Evolutionary conservation across 2,113 vertebrate genomes (phyloP).

Genomic region (Hypocryptadius cinnamomeus): DNA sequence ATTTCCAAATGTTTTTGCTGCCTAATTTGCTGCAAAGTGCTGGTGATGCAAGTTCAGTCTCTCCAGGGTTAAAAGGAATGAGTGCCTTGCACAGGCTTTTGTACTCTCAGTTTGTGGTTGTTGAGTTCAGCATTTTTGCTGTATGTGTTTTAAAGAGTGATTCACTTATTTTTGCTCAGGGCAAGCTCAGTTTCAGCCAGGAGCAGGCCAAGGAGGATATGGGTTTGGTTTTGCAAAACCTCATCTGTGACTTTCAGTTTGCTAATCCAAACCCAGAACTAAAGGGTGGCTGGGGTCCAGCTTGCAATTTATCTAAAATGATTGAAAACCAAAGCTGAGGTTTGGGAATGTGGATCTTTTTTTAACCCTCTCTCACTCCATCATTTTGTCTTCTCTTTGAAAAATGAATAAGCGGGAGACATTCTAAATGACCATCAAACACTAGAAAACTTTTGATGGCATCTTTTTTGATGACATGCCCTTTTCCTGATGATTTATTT

Average conservation of each 20-base stretch:
- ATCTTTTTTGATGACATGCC: background rate
- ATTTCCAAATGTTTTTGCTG: background rate
- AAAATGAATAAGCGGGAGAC: background rate
- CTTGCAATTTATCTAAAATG: background rate
- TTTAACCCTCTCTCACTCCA: background rate
- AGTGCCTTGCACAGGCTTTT: background rate
- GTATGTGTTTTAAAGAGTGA: background rate
- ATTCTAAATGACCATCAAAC: background rate
- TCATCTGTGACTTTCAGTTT: constrained; percentile 9
- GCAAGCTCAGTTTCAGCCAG: constrained; percentile 1
- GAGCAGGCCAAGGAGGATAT: background rate
- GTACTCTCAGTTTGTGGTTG: background rate
- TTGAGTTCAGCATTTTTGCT: constrained; percentile 34
- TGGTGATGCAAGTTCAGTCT: background rate
- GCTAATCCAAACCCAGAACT: constrained; percentile 11
- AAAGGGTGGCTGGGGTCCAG: background rate
- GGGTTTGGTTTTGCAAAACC: constrained; percentile 26
- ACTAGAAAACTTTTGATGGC: background rate
- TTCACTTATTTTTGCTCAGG: background rate
- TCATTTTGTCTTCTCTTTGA: background rate
- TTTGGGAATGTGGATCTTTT: background rate
- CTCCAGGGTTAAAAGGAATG: background rate
- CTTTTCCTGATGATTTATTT: background rate
- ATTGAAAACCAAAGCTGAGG: background rate
- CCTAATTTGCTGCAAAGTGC: background rate